Evolutionary conservation across 2,888 invertebrate species (phyloP), one percentile per base, ranked within the genome.

Genomic region (Acholoe squamosa): DNA sequence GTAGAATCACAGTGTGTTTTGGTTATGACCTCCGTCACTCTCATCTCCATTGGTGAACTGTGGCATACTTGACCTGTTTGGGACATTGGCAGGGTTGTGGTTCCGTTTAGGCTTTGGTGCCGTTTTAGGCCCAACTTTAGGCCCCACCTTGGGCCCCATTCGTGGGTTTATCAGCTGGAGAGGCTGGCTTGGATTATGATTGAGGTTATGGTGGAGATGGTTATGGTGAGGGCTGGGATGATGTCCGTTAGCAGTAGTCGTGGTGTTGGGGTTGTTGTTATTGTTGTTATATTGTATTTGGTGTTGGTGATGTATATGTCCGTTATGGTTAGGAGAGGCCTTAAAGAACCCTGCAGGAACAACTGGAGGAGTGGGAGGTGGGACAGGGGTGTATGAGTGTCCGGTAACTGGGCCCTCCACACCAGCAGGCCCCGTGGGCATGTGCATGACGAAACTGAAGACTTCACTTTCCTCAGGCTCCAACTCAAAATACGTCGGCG

Each of bases 401-500:
- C 80, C 80, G 0, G n/a, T 54, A 43, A 0, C 84, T 5, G 43
- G 84, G 28, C 86, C 86, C 56, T 86, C 86, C 14, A n/a, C 10
- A 3, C 86, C 86, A 3, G 28, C 19, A 16, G 84, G 84, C 25
- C 28, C 76, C 25, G 25, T 54, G 25, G 86, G 86, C 86, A 86
- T 86, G 54, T 86, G 86, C 52, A 86, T 86, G 52, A 56, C 86
- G 52, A 86, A 86, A 54, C 86, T 86, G 28, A 86, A 86, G 3
- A 56, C 86, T 28, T 86, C 86, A n/a, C n/a, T n/a, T 5, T 86
- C 86, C n/a, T 90, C 90, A 0, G 90, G 90, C 19, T 90, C 90
- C 54, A 90, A 51, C 34, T 90, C 90, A 34, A 90, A 90, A 34
- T 90, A 90, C 7, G 90, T 90, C n/a, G 90, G 90, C 0, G 90